phyloP scores from a whole-genome alignment of 2,113 vertebrate genomes.

The Epinephelus fuscoguttatus region DNA sequence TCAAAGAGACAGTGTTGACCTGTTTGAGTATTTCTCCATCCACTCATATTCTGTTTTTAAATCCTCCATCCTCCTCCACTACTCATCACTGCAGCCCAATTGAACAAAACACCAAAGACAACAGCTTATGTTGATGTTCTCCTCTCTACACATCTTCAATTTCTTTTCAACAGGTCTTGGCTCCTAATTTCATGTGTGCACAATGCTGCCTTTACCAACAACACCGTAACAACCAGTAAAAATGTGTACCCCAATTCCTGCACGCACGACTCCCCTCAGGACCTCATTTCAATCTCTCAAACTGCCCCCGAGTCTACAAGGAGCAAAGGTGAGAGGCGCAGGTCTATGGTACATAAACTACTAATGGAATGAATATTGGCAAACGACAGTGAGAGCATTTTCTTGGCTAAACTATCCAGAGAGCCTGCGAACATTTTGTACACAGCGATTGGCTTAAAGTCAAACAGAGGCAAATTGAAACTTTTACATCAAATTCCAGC shows the following conservation, averaged over 20 bases:
- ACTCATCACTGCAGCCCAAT: background rate
- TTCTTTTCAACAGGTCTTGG: background rate
- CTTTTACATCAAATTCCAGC: slow-evolving; percentile 34
- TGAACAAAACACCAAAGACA: background rate
- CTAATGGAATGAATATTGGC: slow-evolving; percentile 6
- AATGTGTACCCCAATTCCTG: background rate
- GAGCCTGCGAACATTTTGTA: slow-evolving; percentile 8
- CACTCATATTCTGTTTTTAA: background rate
- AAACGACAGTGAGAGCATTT: slow-evolving; percentile 5
- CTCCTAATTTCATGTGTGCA: background rate
- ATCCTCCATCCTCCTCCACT: slow-evolving; percentile 1
- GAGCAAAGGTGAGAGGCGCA: background rate
- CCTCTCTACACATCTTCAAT: background rate
- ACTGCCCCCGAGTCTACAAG: background rate
- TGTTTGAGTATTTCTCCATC: background rate
- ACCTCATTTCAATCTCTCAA: background rate
- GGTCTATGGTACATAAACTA: background rate
- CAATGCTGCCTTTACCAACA: background rate
- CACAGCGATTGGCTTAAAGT: slow-evolving; percentile 49
- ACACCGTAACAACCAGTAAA: background rate
- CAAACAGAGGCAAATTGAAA: slow-evolving; percentile 29
- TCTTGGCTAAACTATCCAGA: background rate
- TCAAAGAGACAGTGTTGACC: background rate
- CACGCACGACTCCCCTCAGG: background rate
- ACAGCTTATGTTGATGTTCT: too few relatives aligned